phyloP scores from a whole-genome alignment of 1,140 invertebrate species.

The Drosophila gunungcola region DNA sequence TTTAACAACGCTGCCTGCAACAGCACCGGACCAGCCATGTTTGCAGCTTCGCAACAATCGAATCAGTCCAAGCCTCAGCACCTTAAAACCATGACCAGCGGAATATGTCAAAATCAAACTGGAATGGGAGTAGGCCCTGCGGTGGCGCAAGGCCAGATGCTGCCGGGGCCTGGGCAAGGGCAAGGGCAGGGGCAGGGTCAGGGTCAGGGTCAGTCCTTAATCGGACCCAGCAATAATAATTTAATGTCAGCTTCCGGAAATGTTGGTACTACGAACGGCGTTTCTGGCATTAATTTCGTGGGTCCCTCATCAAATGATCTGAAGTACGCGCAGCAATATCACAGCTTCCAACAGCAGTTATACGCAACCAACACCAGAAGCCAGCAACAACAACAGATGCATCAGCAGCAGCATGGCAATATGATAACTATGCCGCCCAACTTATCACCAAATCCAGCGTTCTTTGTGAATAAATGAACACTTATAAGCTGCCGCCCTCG shows the following conservation, averaged over 20 bases:
- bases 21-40: constrained; percentile 30
- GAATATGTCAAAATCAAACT: constrained; percentile 63
- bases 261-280: constrained; percentile 84
- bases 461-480: constrained; percentile 74
- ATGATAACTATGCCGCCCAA: constrained; percentile 79
- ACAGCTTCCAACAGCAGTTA: constrained; percentile 97
- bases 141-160: constrained; percentile 75
- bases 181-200: constrained; percentile 55
- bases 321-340: constrained; percentile 97
- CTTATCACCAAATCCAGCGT: constrained; percentile 68
- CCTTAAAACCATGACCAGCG: constrained; percentile 45
- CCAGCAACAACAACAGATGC: constrained; percentile 83
- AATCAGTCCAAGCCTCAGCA: constrained; percentile 52
- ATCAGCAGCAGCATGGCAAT: constrained; percentile 45
- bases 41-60: constrained; percentile 36
- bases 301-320: constrained; percentile 94
- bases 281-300: constrained; percentile 86
- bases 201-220: constrained; percentile 42
- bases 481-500: not conserved
- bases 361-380: constrained; percentile 95
- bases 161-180: constrained; percentile 87
- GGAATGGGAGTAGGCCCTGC: constrained; percentile 72
- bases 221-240: constrained; percentile 84
- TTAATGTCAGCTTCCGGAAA: constrained; percentile 84
- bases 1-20: constrained; percentile 46